Conservation (phyloP, 2,113 vertebrate genomes). For the Bostrychus sinensis region DNA sequence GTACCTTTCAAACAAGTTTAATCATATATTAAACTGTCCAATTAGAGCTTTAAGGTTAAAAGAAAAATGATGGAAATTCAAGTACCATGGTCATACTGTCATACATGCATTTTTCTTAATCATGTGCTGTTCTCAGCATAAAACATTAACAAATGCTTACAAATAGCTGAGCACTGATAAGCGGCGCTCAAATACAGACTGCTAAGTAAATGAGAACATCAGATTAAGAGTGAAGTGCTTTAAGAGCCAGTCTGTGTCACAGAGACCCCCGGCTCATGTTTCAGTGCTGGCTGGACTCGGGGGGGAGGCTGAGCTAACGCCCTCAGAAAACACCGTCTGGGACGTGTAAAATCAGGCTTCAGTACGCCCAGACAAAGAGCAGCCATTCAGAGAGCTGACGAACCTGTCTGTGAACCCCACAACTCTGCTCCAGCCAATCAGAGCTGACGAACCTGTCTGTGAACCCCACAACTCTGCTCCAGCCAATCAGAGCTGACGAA, state of each 20-base stretch:
- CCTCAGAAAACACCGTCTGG: conserved; percentile 74
- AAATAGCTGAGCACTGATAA: not conserved
- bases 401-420: conserved; percentile 78
- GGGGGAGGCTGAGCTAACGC: conserved; percentile 77
- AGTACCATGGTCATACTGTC: no score
- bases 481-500: no score
- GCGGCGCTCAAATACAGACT: not conserved
- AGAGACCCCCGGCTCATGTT: conserved; percentile 65
- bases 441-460: no score
- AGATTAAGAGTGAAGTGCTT: conserved; percentile 33
- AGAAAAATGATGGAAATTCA: no score
- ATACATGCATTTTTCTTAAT: no score
- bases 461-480: no score
- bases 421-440: no score
- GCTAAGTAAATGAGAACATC: conserved; percentile 17
- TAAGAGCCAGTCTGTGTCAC: conserved; percentile 56
- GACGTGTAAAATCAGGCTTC: conserved; percentile 78
- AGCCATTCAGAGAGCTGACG: conserved; percentile 75
- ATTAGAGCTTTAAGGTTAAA: no score
- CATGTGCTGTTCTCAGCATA: no score
- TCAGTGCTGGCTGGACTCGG: conserved; percentile 67
- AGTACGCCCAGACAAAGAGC: conserved; percentile 81
- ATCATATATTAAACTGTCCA: no score
- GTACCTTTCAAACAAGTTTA: no score
- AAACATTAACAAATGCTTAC: not conserved